Evolutionary conservation across 2,113 vertebrate species (phyloP), one percentile per base, ranked within the genome.

Genomic region (Archilochus colubris): DNA sequence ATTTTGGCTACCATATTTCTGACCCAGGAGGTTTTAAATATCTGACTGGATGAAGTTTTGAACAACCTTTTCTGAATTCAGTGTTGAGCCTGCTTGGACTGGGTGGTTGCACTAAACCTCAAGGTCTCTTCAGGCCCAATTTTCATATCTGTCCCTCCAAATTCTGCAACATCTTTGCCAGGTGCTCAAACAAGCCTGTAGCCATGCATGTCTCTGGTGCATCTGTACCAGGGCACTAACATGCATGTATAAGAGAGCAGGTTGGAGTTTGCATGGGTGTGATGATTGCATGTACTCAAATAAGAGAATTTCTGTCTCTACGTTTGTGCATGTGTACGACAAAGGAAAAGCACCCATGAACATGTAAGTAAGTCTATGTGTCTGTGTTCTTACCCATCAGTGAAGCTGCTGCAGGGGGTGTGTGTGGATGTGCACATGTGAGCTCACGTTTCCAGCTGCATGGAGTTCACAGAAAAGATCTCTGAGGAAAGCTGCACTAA

Each of bases 381-480:
- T 50, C 57, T 64, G 53, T 22, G 53, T 12, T 38, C 40, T 61
- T 69, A 38, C 55, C 66, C 18, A 38, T 28, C n/a, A 51, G 82
- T 8, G 64, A 38, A 54, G 69, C 2, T 16, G 72, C 79, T 86
- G 85, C 62, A 25, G 0, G 66, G 62, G 69, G 66, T 36, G 51
- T 0, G 3, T 14, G 67, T 40, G 28, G 28, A 38, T 7, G 20
- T 0, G 9, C 64, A 55, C 79, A 48, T 0, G 0, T 30, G 82
- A 74, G 85, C 89, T 51, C 82, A 63, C 51, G 90, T 62, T 94
- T 93, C 87, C 91, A 95, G 95, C 68, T 93, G 79, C 70, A 4
- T 8, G 30, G 69, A 93, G 69, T 15, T 82, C 2, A 2, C 50
- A 44, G 77, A 44, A 66, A 55, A 77, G 61, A 94, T 80, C 84